A percentile compares a stretch with the other conserved stretches of the same genome.
Evolutionary conservation across 2,113 vertebrate genomes (phyloP).

Genomic region (Corythoichthys haematopterus): DNA sequence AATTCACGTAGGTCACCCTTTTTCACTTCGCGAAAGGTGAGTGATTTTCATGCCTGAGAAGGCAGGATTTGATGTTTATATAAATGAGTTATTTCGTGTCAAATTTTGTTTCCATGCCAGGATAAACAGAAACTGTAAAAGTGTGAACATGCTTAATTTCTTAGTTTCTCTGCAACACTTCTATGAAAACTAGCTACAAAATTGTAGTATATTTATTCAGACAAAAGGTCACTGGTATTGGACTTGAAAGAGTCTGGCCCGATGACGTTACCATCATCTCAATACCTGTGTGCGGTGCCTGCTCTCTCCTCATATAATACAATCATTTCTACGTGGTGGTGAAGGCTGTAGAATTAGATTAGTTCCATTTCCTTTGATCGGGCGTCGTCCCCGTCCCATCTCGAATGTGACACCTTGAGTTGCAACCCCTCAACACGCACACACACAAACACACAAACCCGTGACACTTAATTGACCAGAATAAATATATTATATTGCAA

Average conservation of each 20-base stretch:
- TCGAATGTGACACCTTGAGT: conserved; percentile 62
- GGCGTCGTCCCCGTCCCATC: conserved; percentile 46
- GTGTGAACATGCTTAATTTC: neutral
- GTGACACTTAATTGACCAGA: conserved; percentile 72
- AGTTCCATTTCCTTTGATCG: conserved; percentile 71
- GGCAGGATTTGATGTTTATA: neutral
- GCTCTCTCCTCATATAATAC: conserved; percentile 36
- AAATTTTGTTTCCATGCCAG: neutral
- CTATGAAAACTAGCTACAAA: neutral
- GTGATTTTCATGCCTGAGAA: neutral
- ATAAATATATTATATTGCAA: conserved; percentile 75
- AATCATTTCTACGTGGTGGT: conserved; percentile 26
- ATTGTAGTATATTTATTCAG: neutral
- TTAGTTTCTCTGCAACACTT: neutral
- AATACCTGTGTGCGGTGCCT: neutral
- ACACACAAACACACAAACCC: conserved; percentile 30
- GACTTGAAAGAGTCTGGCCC: neutral
- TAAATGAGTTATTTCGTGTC: neutral
- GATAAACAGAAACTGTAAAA: neutral
- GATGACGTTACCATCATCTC: neutral
- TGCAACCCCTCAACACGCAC: conserved; percentile 29
- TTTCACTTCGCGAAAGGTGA: too few relatives aligned
- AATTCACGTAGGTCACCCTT: too few relatives aligned
- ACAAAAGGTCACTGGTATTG: neutral
- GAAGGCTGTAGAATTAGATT: conserved; percentile 64